Percentiles rank a stretch among this genome's conserved stretches.
These are phyloP conservation scores for Nestor notabilis DNA, from an alignment of 2,113 vertebrate species.

Conservation along the genomic window DNA sequence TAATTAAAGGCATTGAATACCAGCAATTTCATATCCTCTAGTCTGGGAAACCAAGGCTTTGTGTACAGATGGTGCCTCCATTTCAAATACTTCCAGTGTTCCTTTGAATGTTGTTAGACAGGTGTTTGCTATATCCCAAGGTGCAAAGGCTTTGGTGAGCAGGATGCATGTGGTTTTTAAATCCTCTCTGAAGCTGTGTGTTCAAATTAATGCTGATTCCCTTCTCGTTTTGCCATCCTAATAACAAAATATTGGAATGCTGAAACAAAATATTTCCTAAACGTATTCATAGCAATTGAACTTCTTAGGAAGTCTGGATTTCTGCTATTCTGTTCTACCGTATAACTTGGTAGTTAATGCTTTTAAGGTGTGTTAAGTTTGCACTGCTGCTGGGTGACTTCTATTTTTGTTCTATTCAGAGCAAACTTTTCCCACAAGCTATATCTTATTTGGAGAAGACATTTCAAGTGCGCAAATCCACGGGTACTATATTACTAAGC, in stretches of 20 bases:
- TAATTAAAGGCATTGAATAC: background rate
- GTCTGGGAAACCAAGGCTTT: background rate
- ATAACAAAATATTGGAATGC: background rate
- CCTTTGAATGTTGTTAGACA: background rate
- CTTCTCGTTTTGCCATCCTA: background rate
- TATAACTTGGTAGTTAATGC: background rate
- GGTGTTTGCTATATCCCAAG: background rate
- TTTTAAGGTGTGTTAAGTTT: background rate
- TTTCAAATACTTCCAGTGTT: background rate
- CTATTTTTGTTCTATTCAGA: slow-evolving; percentile 72
- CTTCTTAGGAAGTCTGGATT: background rate
- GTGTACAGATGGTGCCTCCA: accelerated
- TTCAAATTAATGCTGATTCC: background rate
- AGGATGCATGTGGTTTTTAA: background rate
- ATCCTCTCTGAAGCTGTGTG: background rate
- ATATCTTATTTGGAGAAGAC: slow-evolving; percentile 92
- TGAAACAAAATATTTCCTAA: background rate
- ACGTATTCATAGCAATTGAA: background rate
- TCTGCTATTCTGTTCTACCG: background rate
- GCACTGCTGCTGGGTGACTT: background rate
- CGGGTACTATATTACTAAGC: slow-evolving; percentile 87
- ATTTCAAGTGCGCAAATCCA: slow-evolving; percentile 86
- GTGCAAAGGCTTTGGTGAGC: background rate
- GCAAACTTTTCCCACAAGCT: slow-evolving; percentile 94
- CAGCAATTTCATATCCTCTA: background rate